phyloP scores from a whole-genome alignment of 1,140 invertebrate species.

The Paraescarpia echinospica region DNA sequence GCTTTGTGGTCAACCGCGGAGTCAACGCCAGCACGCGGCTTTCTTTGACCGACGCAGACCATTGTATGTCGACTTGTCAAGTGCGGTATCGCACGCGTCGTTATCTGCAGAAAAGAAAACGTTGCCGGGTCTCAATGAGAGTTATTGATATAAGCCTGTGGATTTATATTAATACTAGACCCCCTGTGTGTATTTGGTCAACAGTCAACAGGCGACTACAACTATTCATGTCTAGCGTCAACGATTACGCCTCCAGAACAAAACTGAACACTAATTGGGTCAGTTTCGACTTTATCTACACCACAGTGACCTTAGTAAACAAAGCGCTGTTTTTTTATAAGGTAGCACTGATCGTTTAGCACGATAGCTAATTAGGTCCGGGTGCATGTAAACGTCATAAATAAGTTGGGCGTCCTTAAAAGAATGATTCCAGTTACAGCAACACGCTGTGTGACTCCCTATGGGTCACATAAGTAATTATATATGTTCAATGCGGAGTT shows the following conservation, averaged over 20 bases:
- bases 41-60: no score
- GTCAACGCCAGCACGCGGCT: no score
- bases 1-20: no score
- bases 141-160: background rate
- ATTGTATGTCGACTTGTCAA: no score
- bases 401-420: background rate
- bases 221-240: background rate
- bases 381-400: background rate
- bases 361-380: background rate
- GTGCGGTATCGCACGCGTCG: no score
- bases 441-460: no score
- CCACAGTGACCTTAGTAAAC: background rate
- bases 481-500: no score
- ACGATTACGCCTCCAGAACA: background rate
- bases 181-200: no score
- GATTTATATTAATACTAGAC: background rate
- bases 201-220: background rate
- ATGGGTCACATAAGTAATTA: no score
- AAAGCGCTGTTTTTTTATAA: background rate
- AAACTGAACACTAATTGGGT: background rate
- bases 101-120: no score
- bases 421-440: no score
- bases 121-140: background rate
- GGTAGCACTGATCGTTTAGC: background rate
- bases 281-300: background rate